Conservation (phyloP, 2,797 vertebrate genomes). For the Spinus pinus region DNA sequence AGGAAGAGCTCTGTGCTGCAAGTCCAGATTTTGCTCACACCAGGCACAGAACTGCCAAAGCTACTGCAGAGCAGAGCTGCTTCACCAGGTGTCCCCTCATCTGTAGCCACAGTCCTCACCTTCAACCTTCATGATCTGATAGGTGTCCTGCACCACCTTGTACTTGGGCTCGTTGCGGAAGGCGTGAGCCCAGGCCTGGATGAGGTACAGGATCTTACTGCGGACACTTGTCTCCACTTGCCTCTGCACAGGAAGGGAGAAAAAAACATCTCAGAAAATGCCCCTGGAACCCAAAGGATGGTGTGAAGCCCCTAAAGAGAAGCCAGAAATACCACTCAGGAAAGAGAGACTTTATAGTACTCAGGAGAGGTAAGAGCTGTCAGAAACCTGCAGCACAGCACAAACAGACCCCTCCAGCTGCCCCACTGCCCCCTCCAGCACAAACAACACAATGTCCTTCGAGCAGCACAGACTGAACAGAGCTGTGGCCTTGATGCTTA, state of each 20-base stretch:
- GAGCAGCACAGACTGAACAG: background rate
- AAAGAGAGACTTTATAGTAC: background rate
- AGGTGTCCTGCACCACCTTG: constrained; percentile 98
- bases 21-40: background rate
- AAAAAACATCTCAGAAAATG: background rate
- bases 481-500: background rate
- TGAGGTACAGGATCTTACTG: constrained; percentile 95
- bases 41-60: background rate
- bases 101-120: constrained; percentile 74
- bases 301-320: background rate
- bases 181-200: constrained; percentile 97
- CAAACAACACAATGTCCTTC: background rate
- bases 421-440: background rate
- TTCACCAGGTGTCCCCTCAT: background rate
- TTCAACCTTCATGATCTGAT: constrained; percentile 99
- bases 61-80: background rate
- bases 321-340: background rate
- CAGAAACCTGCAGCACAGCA: background rate
- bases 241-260: constrained; percentile 70
- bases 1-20: background rate
- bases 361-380: background rate
- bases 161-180: constrained; percentile 98
- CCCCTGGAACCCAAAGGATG: background rate
- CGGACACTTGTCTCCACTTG: constrained; percentile 93
- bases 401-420: background rate